Evolutionary conservation across 2,888 invertebrate genomes (phyloP).

Genomic region (Mythimna lalbum): DNA sequence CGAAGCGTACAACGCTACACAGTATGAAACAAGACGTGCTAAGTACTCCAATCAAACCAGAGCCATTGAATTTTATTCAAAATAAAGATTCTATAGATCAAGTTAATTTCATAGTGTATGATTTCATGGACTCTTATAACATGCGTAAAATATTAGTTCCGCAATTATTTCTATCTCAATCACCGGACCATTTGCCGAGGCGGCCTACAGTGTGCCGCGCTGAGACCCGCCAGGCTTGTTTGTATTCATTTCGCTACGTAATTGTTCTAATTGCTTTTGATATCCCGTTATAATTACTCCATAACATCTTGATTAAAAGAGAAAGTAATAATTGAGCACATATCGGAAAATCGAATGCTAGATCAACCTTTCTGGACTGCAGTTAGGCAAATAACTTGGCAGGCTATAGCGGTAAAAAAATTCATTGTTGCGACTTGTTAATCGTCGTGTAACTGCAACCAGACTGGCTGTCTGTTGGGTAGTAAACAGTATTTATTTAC

Average conservation of each 20-base stretch:
- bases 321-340: slow-evolving; percentile 59
- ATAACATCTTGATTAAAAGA: slow-evolving; percentile 55
- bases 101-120: slow-evolving; percentile 6
- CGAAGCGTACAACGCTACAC: background rate
- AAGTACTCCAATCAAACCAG: background rate
- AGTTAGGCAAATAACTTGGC: slow-evolving; percentile 3
- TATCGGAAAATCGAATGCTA: slow-evolving; percentile 42
- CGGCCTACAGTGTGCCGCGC: slow-evolving; percentile 36
- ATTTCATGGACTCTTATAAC: slow-evolving; percentile 18
- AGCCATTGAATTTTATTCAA: background rate
- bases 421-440: background rate
- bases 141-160: slow-evolving; percentile 37
- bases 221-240: slow-evolving; percentile 38
- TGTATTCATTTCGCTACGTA: slow-evolving; percentile 35
- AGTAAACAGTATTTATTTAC: slow-evolving; percentile 10
- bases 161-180: slow-evolving; percentile 27
- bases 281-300: slow-evolving; percentile 61
- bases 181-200: slow-evolving; percentile 19
- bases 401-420: background rate
- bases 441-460: background rate
- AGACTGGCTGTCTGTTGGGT: background rate
- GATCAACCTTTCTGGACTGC: slow-evolving; percentile 23
- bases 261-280: slow-evolving; percentile 57
- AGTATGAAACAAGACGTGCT: background rate
- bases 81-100: slow-evolving; percentile 10